Evolutionary conservation across 1,140 invertebrate species (phyloP).

Genomic region (Rhynchophorus ferrugineus): DNA sequence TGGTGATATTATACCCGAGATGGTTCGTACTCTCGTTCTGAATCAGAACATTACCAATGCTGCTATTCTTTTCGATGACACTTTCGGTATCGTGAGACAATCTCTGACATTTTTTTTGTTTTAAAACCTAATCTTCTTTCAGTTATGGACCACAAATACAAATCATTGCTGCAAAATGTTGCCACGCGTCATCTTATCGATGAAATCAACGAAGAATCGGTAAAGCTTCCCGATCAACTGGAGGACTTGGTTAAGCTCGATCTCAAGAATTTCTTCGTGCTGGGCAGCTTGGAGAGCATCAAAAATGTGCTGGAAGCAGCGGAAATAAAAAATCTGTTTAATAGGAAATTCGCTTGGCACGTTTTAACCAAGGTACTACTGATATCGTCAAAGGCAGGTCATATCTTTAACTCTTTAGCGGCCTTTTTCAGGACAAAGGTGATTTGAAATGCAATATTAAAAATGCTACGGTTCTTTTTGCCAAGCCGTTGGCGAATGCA

Average conservation of each 20-base stretch:
- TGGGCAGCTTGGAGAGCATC: conserved; percentile 64
- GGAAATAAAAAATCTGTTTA: conserved; percentile 31
- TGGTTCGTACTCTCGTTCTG: conserved; percentile 68
- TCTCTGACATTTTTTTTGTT: not conserved
- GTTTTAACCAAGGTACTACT: conserved; percentile 45
- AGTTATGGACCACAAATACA: conserved; percentile 90
- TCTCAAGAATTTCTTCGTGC: conserved; percentile 80
- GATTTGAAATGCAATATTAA: conserved; percentile 58
- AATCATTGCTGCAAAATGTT: conserved; percentile 78
- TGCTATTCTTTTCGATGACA: conserved; percentile 80
- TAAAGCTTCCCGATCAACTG: conserved; percentile 56
- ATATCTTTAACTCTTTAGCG: not conserved
- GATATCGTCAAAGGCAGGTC: not conserved
- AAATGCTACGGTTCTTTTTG: conserved; percentile 59
- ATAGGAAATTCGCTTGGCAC: conserved; percentile 55
- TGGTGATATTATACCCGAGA: conserved; percentile 72
- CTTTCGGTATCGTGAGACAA: conserved; percentile 57
- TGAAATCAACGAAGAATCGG: conserved; percentile 46
- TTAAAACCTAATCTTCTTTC: conserved; percentile 17
- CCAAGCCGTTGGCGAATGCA: conserved; percentile 56
- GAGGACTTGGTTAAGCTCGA: conserved; percentile 67
- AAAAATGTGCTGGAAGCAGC: conserved; percentile 53
- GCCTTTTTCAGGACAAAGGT: conserved; percentile 49
- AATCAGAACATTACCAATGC: conserved; percentile 83
- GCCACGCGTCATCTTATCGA: conserved; percentile 79